Evolutionary conservation across 1,140 invertebrate species (phyloP).

Genomic region (Drosophila nigromelanica): DNA sequence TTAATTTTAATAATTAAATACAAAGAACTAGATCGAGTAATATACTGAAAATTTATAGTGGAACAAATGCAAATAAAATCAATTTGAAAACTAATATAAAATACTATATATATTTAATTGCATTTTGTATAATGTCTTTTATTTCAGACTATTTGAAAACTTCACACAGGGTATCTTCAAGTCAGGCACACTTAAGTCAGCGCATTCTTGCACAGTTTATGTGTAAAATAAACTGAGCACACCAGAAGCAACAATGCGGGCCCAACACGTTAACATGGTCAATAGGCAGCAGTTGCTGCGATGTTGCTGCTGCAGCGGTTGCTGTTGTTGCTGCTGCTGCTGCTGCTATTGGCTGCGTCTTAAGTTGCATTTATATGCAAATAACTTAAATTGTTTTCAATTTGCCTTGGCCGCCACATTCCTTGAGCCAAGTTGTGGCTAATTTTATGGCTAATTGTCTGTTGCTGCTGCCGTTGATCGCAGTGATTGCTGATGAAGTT

Average conservation of each 20-base stretch:
- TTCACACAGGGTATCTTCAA: background rate
- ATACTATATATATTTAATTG: background rate
- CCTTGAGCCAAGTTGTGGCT: conserved; percentile 72
- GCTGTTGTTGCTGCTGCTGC: conserved; percentile 4
- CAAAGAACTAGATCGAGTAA: no score
- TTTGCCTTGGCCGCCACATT: conserved; percentile 68
- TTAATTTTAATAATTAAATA: no score
- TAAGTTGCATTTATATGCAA: conserved; percentile 80
- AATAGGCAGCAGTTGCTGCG: conserved; percentile 27
- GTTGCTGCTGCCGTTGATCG: conserved; percentile 29
- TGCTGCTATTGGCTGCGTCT: conserved; percentile 52
- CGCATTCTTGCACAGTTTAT: conserved; percentile 16
- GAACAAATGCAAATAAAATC: no score
- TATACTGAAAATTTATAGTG: no score
- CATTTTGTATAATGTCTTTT: no score
- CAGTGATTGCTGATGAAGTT: conserved; percentile 78
- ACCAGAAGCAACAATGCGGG: conserved; percentile 15
- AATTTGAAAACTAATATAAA: no score
- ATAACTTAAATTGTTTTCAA: conserved; percentile 82
- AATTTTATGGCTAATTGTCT: conserved; percentile 81
- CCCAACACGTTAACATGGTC: conserved; percentile 43
- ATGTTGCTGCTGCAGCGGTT: conserved; percentile 21
- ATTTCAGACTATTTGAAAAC: no score
- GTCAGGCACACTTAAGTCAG: background rate
- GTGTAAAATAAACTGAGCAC: conserved; percentile 34